Evolutionary conservation across 2,888 invertebrate species (phyloP).

Genomic region (Prenolepis imparis): DNA sequence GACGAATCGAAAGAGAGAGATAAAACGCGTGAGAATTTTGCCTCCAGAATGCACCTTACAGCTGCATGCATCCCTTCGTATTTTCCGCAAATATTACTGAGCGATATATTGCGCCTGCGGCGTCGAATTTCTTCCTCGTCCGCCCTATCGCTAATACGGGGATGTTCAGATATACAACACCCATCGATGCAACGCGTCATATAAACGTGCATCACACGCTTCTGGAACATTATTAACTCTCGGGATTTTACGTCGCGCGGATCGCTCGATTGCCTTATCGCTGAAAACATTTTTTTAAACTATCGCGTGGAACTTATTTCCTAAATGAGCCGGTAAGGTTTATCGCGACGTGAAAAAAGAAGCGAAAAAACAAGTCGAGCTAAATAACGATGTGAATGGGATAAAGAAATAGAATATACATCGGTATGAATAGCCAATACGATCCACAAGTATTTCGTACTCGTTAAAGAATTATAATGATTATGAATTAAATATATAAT

Average conservation of each 20-base stretch:
- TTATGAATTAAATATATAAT: neutral
- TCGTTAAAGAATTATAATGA: neutral
- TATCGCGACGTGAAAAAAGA: constrained; percentile 29
- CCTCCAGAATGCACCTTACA: constrained; percentile 2
- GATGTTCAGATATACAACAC: constrained; percentile 18
- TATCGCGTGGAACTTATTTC: constrained; percentile 31
- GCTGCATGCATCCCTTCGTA: neutral
- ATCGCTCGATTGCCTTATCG: constrained; percentile 44
- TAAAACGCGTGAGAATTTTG: constrained; percentile 15
- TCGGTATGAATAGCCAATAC: constrained; percentile 15
- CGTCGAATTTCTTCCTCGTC: constrained; percentile 30
- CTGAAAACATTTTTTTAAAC: constrained; percentile 31
- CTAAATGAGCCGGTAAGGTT: constrained; percentile 48
- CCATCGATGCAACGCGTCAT: neutral
- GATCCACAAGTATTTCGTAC: neutral
- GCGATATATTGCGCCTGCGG: neutral
- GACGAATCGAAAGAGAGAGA: constrained; percentile 14
- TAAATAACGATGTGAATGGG: constrained; percentile 20
- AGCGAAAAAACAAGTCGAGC: neutral
- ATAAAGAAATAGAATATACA: constrained; percentile 17
- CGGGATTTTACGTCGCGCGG: constrained; percentile 49
- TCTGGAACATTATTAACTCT: constrained; percentile 59
- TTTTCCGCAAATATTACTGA: constrained; percentile 31
- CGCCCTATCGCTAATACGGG: constrained; percentile 38
- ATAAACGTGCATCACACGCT: constrained; percentile 17